Base-by-base conservation (phyloP, 2,113 vertebrate species). In the Morone saxatilis region DNA sequence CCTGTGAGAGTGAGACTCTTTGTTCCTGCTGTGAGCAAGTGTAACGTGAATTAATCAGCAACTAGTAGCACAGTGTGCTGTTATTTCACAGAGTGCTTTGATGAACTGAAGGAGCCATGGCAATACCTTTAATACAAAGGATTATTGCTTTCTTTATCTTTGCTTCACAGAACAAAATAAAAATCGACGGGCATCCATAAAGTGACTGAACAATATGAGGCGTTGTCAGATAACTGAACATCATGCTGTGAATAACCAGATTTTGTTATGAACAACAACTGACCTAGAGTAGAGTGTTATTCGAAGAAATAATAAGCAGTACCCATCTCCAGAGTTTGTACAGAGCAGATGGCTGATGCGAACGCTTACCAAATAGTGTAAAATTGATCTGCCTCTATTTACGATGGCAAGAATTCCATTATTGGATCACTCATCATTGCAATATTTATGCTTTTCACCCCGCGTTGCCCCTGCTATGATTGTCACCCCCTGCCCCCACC, bases 71-170 rank as follows among this genome's bases (percentile, higher is more conserved):
- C 83, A 70, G 68, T 80, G 65, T 87, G 84, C 83, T 86, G 78
- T 87, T 88, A 67, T 87, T 83, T 86, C 61, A 62, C 79, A 53
- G 25, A 70, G 50, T 71, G 81, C 62, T 86, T 87, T 85, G 80
- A 84, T 84, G 83, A 87, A 88, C 76, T 67, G 40, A 80, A 85
- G 69, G 76, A 83, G 53, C 77, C 60, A 60, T 16, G 20, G 81
- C 81, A 70, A 72, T 85, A 85, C 85, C 88, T 90, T 84, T 84
- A 89, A 88, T 83, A 88, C 71, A 77, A 74, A 78, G 71, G 74
- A 84, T 88, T 88, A 89, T 90, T 91, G 74, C 84, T 90, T 92
- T 92, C 62, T 90, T 93, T 91, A 91, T 93, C 89, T 91, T 62
- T 69, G 50, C 78, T 22, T 20, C 50, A 2, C 80, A 79, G 80